Base-by-base conservation (phyloP, 2,888 invertebrate species). In the Cheilosia vulpina region DNA sequence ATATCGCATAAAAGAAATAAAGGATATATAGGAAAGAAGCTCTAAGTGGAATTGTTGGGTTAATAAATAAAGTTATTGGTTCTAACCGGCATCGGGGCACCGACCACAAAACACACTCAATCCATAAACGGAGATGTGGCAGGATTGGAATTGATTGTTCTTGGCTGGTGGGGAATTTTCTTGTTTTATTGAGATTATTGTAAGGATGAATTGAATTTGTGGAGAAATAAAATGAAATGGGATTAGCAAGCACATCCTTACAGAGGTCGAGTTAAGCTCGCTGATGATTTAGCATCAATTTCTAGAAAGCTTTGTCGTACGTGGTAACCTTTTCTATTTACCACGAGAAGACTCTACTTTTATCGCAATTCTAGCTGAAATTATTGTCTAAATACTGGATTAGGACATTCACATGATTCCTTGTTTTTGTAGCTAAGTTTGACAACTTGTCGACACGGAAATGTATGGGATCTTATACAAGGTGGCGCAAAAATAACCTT, bases 41-140 rank as follows among this genome's bases (percentile, higher is more conserved):
- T 34, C 13, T 27, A 63, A 69, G 45, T 62, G 47, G 69, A 45
- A 62, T 53, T 77, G 53, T 68, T 41, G 52, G 79, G 34, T 73
- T 66, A 60, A 45, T 60, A 53, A 66, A 66, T 45, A 34, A 66
- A 47, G 68, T 34, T 38, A 38, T 19, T 62, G n/a, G 50, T 31
- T 34, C 17, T 60, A 43, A 53, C 45, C 21, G n/a, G 34, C 38
- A 45, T 50, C 7, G 9, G 31, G 7, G 2, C 9, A 31, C 31
- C 7, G 7, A 31, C 31, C 31, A 31, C 31, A 31, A 9, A 27
- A 19, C 27, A 47, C 45, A 17, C 5, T 6, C 17, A 9, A 9
- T 47, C 17, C 17, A 47, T n/a, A 47, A 47, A 31, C 31, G 31
- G 31, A 31, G 31, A 31, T 2, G 31, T 31, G 31, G 7, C 31